Conservation (phyloP, 2,113 vertebrate species). For the Hyperoodon ampullatus region DNA sequence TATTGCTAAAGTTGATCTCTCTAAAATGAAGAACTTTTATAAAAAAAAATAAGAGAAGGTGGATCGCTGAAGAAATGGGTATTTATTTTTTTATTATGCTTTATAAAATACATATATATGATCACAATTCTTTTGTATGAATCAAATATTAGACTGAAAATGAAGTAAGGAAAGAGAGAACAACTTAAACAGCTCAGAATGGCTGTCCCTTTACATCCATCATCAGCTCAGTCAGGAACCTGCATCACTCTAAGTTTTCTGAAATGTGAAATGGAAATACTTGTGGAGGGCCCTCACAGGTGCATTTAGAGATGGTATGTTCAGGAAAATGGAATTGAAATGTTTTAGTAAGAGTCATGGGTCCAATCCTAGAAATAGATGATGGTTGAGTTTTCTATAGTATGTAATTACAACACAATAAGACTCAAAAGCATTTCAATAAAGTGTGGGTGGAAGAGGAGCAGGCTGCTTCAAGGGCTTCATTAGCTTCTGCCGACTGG, state of each 20-base stretch:
- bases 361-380: conserved; percentile 71
- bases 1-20: neutral
- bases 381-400: conserved; percentile 66
- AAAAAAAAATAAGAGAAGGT: neutral
- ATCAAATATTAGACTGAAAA: neutral
- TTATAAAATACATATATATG: neutral
- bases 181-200: neutral
- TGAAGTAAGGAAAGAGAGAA: neutral
- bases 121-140: neutral
- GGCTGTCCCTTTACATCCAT: neutral
- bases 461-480: conserved; percentile 57
- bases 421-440: conserved; percentile 76
- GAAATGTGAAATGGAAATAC: conserved; percentile 68
- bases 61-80: neutral
- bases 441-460: conserved; percentile 60
- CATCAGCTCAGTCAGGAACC: conserved; percentile 36
- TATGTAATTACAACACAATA: conserved; percentile 71
- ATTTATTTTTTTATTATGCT: neutral
- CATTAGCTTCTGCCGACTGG: conserved; percentile 62
- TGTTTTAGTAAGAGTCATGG: conserved; percentile 73
- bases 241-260: conserved; percentile 46
- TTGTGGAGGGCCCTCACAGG: conserved; percentile 70
- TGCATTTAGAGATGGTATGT: conserved; percentile 70
- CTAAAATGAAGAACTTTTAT: neutral
- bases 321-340: conserved; percentile 73